Evolutionary conservation across 2,888 invertebrate species (phyloP).

Genomic region (Sialis fuliginosa): DNA sequence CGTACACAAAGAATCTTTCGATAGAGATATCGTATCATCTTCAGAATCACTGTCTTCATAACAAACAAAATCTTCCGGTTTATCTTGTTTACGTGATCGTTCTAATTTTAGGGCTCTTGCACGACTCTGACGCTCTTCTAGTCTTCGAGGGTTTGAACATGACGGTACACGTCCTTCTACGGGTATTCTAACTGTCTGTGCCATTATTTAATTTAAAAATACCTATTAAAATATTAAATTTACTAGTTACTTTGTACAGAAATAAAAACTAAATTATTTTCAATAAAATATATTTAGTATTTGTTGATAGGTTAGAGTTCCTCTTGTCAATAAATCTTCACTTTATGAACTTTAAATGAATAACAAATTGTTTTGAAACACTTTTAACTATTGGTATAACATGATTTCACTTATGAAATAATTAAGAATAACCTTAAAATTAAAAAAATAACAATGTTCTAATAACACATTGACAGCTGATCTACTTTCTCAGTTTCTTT

Average conservation of each 20-base stretch:
- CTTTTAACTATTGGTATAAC: too few relatives aligned
- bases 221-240: too few relatives aligned
- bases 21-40: slow-evolving; percentile 56
- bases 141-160: slow-evolving; percentile 51
- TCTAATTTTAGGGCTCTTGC: slow-evolving; percentile 47
- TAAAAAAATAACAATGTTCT: too few relatives aligned
- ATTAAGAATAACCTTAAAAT: too few relatives aligned
- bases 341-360: too few relatives aligned
- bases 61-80: slow-evolving; percentile 78
- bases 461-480: not conserved
- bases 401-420: too few relatives aligned
- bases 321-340: too few relatives aligned
- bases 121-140: slow-evolving; percentile 56
- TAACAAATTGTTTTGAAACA: too few relatives aligned
- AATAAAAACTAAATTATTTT: too few relatives aligned
- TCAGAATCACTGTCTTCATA: slow-evolving; percentile 81
- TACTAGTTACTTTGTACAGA: too few relatives aligned
- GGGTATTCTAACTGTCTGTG: slow-evolving; percentile 50
- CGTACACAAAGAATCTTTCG: slow-evolving; percentile 54
- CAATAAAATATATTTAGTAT: too few relatives aligned
- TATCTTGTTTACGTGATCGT: slow-evolving; percentile 64
- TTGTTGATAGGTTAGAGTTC: too few relatives aligned
- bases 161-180: slow-evolving; percentile 60
- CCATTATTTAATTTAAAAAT: slow-evolving; percentile 31
- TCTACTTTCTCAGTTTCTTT: slow-evolving; percentile 1